Evolutionary conservation across 2,888 invertebrate genomes (phyloP).

Genomic region (Thalpophila matura): DNA sequence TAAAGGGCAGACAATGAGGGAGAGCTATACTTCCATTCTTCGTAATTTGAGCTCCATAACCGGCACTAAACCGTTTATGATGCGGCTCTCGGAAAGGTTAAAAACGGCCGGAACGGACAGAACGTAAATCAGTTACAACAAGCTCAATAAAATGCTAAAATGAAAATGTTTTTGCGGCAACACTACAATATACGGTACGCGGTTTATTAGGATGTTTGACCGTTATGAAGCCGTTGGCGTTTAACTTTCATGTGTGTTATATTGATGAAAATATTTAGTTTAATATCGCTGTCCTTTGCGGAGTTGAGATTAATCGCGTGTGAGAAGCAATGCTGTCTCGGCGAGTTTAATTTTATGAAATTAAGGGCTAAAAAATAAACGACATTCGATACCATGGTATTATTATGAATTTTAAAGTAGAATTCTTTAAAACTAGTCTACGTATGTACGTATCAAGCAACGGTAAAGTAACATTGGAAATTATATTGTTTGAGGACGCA

Average conservation of each 20-base stretch:
- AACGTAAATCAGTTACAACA: conserved; percentile 81
- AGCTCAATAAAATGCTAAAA: conserved; percentile 77
- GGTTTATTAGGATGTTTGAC: conserved; percentile 65
- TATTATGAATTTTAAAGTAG: too few relatives aligned
- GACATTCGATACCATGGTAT: conserved; percentile 4
- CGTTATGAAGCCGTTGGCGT: conserved; percentile 59
- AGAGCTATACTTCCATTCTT: conserved; percentile 83
- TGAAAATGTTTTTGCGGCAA: conserved; percentile 73
- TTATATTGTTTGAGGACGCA: too few relatives aligned
- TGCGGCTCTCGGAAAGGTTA: conserved; percentile 86
- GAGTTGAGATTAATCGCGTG: conserved; percentile 31
- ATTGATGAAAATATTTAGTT: conserved; percentile 51
- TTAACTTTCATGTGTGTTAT: conserved; percentile 53
- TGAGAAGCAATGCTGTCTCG: background rate
- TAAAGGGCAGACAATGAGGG: conserved; percentile 86
- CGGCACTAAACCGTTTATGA: conserved; percentile 88
- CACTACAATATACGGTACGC: conserved; percentile 66
- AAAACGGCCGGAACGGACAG: conserved; percentile 81
- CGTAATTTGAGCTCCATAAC: conserved; percentile 87
- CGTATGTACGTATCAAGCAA: too few relatives aligned
- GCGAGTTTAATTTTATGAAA: conserved; percentile 1
- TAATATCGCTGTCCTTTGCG: conserved; percentile 21
- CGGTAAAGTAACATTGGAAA: too few relatives aligned
- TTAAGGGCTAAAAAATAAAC: background rate
- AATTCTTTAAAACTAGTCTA: too few relatives aligned